Conservation (phyloP, 2,888 invertebrate species). For the Tetragonisca angustula region DNA sequence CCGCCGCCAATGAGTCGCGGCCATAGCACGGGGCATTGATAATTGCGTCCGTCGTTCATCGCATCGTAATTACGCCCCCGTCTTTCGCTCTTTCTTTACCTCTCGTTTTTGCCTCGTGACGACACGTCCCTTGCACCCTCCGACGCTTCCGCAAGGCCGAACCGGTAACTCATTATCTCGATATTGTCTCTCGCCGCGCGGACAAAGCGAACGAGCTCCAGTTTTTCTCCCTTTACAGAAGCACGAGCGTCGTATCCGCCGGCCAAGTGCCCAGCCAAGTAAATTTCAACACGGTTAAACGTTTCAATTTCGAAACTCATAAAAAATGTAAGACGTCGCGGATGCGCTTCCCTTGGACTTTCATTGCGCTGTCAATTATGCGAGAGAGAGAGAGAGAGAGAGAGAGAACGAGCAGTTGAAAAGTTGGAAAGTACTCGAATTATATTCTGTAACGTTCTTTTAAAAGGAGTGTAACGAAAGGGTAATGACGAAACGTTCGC, state of each 20-base stretch:
- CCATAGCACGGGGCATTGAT: conserved; percentile 44
- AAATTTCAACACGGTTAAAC: neutral
- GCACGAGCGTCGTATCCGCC: neutral
- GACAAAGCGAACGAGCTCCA: neutral
- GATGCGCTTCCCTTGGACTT: neutral
- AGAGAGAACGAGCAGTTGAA: neutral
- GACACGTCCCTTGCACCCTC: neutral
- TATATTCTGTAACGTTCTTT: neutral
- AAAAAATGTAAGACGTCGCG: neutral
- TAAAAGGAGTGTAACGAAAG: neutral
- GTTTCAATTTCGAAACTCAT: neutral
- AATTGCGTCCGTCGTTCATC: conserved; percentile 38
- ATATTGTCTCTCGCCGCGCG: conserved; percentile 9
- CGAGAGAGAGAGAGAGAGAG: neutral
- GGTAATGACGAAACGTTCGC: neutral
- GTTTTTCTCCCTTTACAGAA: neutral
- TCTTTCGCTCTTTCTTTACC: neutral
- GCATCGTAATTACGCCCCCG: conserved; percentile 40
- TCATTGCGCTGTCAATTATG: neutral
- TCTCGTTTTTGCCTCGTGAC: conserved; percentile 2
- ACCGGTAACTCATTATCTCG: conserved; percentile 12
- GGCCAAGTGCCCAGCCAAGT: neutral
- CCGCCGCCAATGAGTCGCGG: conserved; percentile 28
- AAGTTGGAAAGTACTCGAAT: neutral
- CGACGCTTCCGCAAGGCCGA: neutral